Conservation (phyloP, 2,113 vertebrate genomes). For the Stomatorhinus ivindoensis region DNA sequence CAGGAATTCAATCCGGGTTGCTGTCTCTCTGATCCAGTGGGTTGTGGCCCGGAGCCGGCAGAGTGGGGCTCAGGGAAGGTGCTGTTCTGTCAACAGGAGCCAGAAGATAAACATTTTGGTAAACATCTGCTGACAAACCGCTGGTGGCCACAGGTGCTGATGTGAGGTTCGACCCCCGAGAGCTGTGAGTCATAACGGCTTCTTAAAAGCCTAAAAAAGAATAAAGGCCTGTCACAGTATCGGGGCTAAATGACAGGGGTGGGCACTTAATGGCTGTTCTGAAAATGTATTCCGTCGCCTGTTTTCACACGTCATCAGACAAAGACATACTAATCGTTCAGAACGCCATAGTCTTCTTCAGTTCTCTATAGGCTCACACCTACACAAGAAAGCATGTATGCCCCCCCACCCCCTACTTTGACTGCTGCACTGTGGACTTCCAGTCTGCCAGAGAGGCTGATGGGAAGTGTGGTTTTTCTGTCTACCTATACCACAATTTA, state of each 20-base stretch:
- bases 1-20: neutral
- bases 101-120: neutral
- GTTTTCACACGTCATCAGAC: neutral
- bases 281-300: neutral
- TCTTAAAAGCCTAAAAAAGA: neutral
- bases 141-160: neutral
- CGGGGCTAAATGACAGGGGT: neutral
- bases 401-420: neutral
- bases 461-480: slow-evolving; percentile 1
- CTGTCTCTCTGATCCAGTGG: neutral
- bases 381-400: neutral
- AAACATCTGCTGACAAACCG: neutral
- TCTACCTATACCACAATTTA: neutral
- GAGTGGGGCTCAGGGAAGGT: neutral
- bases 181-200: neutral
- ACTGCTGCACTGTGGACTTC: neutral
- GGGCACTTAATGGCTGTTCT: neutral
- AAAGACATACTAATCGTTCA: neutral
- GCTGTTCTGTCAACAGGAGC: neutral
- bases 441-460: neutral
- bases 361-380: neutral
- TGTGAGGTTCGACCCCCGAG: neutral
- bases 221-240: neutral
- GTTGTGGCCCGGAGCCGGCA: neutral
- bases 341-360: neutral